Conservation (phyloP, 2,113 vertebrate species). For the Alligator mississippiensis region DNA sequence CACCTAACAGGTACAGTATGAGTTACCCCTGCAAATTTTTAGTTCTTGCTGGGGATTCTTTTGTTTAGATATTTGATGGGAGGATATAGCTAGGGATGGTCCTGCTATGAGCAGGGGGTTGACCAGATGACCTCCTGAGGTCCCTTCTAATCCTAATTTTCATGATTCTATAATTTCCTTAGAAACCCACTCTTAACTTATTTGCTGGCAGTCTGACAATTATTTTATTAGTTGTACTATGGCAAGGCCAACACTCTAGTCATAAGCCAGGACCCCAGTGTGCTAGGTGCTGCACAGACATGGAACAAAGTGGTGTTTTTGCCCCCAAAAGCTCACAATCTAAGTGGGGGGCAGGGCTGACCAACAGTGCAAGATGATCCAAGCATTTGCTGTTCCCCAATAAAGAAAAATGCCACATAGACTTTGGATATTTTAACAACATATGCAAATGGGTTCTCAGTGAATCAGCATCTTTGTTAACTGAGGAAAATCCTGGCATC, state of each 20-base stretch:
- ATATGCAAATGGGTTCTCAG: neutral
- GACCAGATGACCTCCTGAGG: no score
- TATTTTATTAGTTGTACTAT: neutral
- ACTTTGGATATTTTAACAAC: neutral
- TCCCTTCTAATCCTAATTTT: no score
- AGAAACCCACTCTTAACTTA: neutral
- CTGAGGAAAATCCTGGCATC: neutral
- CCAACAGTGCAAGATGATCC: neutral
- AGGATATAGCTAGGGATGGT: no score
- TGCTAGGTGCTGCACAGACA: neutral
- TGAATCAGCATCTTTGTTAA: neutral
- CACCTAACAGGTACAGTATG: no score
- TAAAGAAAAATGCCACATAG: neutral
- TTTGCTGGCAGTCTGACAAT: neutral
- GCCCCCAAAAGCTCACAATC: neutral
- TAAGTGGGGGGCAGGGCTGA: neutral
- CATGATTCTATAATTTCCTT: neutral
- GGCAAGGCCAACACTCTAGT: neutral
- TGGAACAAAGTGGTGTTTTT: neutral
- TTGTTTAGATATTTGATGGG: neutral
- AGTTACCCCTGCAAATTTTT: neutral
- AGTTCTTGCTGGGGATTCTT: neutral
- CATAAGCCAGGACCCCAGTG: neutral
- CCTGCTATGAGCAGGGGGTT: no score
- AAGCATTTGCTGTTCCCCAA: constrained; percentile 9